These are phyloP conservation scores for Neotragus moschatus DNA, from an alignment of 2,113 vertebrate species.

Conservation along the genomic window DNA sequence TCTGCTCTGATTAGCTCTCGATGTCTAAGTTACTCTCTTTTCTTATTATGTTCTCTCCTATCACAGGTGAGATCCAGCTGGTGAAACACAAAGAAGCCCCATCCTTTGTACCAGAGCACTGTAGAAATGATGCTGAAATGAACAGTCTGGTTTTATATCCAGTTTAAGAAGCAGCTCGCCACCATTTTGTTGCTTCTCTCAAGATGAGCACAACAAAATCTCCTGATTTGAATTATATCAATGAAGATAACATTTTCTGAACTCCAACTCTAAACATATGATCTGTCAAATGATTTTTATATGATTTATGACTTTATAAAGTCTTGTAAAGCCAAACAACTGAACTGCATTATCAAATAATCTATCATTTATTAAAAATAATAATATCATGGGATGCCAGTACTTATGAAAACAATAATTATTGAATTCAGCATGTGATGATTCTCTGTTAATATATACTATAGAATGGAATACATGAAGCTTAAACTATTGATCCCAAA, in stretches of 20 bases:
- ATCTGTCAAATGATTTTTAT: not conserved
- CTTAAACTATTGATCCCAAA: not conserved
- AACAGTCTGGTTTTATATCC: not conserved
- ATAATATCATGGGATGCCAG: not conserved
- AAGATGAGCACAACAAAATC: not conserved
- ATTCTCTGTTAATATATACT: not conserved
- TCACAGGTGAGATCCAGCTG: not conserved
- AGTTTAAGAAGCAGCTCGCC: not conserved
- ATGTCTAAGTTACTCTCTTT: not conserved
- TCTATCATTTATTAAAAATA: not conserved
- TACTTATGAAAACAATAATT: not conserved
- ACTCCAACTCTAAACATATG: not conserved
- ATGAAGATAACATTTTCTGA: not conserved
- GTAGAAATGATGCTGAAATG: not conserved
- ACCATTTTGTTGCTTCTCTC: not conserved
- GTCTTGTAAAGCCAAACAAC: not conserved
- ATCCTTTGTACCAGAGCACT: not conserved
- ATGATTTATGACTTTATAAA: not conserved
- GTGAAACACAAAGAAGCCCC: not conserved
- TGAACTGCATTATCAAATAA: not conserved
- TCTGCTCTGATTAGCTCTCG: slow-evolving; percentile 15
- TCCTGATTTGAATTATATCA: not conserved
- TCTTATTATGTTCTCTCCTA: not conserved
- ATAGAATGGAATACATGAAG: not conserved
- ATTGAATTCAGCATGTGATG: not conserved